Evolutionary conservation across 2,797 vertebrate species (phyloP).

Genomic region (Arrhamphus sclerolepis): DNA sequence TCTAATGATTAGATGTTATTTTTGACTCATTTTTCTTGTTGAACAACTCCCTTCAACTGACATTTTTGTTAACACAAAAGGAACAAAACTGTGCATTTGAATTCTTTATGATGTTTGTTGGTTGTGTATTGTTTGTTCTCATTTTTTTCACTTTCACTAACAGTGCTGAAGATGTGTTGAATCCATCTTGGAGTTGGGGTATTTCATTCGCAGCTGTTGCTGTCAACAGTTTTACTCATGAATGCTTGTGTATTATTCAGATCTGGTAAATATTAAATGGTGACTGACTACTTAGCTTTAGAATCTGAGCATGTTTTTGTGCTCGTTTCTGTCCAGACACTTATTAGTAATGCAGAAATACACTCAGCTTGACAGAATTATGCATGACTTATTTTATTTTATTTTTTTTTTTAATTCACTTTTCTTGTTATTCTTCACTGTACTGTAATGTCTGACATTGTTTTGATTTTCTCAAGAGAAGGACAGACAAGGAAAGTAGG

Average conservation of each 20-base stretch:
- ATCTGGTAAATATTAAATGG: conserved; percentile 51
- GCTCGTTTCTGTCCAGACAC: too few relatives aligned
- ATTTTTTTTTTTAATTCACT: too few relatives aligned
- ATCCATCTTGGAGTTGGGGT: conserved; percentile 37
- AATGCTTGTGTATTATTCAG: conserved; percentile 44
- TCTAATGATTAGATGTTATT: conserved; percentile 9
- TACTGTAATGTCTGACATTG: too few relatives aligned
- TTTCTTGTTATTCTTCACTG: too few relatives aligned
- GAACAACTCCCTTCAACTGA: conserved; percentile 9
- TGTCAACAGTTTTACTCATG: conserved; percentile 39
- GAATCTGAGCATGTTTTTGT: too few relatives aligned
- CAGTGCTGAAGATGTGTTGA: conserved; percentile 1
- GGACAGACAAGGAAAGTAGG: too few relatives aligned
- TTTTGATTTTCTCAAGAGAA: too few relatives aligned
- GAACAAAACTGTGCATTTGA: conserved; percentile 5
- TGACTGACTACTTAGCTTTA: too few relatives aligned
- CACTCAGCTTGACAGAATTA: too few relatives aligned
- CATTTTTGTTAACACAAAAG: conserved; percentile 1
- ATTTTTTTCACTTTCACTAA: conserved; percentile 37
- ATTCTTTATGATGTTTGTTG: conserved; percentile 29
- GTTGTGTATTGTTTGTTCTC: too few relatives aligned
- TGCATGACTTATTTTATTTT: too few relatives aligned
- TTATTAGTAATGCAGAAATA: too few relatives aligned
- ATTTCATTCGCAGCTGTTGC: conserved; percentile 12
- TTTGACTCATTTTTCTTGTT: conserved; percentile 5